Conservation (phyloP, 2,888 invertebrate species). For the Drosophila macrospina region DNA sequence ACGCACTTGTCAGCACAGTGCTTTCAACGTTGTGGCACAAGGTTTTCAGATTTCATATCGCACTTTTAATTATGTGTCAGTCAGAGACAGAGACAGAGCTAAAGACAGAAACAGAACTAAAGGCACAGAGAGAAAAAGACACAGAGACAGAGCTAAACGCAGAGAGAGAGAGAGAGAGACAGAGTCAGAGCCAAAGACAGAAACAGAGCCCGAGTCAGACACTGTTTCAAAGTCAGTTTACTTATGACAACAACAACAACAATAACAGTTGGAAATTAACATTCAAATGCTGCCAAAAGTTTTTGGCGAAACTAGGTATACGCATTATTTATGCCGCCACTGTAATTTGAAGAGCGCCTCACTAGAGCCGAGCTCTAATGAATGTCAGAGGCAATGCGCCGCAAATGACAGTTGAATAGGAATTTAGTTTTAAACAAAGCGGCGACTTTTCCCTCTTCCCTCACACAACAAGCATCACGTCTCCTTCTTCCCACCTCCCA, state of each 20-base stretch:
- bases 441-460: slow-evolving; percentile 31
- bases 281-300: slow-evolving; percentile 51
- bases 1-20: slow-evolving; percentile 37
- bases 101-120: no score
- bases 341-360: slow-evolving; percentile 48
- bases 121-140: no score
- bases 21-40: slow-evolving; percentile 18
- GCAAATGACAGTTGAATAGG: slow-evolving; percentile 77
- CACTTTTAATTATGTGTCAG: slow-evolving; percentile 76
- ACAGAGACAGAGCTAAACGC: no score
- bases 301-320: slow-evolving; percentile 12
- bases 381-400: slow-evolving; percentile 54
- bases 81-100: slow-evolving; percentile 26
- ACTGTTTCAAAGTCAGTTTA: slow-evolving; percentile 37
- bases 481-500: no score
- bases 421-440: slow-evolving; percentile 70
- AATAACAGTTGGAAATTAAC: slow-evolving; percentile 41
- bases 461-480: no score
- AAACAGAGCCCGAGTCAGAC: background rate
- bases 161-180: no score
- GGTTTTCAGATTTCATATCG: slow-evolving; percentile 43
- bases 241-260: slow-evolving; percentile 41
- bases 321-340: slow-evolving; percentile 60
- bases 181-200: no score
- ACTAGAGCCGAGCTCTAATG: slow-evolving; percentile 30